Base-by-base conservation (phyloP, 2,797 vertebrate species). In the Hephaestus fuliginosus region DNA sequence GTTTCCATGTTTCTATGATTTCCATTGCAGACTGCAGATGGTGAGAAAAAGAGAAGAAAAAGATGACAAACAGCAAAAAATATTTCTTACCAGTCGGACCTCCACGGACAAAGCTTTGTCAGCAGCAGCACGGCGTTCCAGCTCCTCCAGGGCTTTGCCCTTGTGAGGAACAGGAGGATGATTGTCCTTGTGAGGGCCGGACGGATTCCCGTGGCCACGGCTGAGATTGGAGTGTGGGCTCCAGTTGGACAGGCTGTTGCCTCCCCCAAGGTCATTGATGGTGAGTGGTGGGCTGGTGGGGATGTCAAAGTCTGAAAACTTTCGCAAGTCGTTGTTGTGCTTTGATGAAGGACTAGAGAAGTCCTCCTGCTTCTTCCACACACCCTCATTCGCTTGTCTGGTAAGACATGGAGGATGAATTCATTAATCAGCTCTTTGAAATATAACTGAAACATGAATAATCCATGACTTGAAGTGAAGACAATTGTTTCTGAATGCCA, bases 21-120 rank as follows among this genome's bases (percentile, higher is more conserved):
- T 25, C 17, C 46, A 9, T 20, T 41, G 17, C 33, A 30, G 8
- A 58, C 58, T 33, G 55, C 22, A 4, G 60, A 33, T 0, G 6
- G 22, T 49, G 20, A 18, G n/a, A 48, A 48, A 8, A 22, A 53
- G 0, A 57, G 46, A 18, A 61, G 41, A 66, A 9, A 43, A 20
- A 5, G 41, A 13, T 20, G 3, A 64, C 51, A 53, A 56, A 18
- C 0, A 63, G 39, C 10, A 71, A 5, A 78, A 33, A 71, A 70
- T 8, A 0, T 7, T 67, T 67, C 93, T 57, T 93, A 96, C 96
- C 95, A 96, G 92, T 84, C 96, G 96, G 86, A 99, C 98, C 94
- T 99, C 98, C 80, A 98, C 96, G 0, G 97, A 97, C 56, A 97
- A 95, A 0, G 97, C 96, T 89, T 98, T 98, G 84, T 99, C 98